These are phyloP conservation scores for Panonychus citri DNA, from an alignment of 1,140 invertebrate genomes.

Conservation along the genomic window DNA sequence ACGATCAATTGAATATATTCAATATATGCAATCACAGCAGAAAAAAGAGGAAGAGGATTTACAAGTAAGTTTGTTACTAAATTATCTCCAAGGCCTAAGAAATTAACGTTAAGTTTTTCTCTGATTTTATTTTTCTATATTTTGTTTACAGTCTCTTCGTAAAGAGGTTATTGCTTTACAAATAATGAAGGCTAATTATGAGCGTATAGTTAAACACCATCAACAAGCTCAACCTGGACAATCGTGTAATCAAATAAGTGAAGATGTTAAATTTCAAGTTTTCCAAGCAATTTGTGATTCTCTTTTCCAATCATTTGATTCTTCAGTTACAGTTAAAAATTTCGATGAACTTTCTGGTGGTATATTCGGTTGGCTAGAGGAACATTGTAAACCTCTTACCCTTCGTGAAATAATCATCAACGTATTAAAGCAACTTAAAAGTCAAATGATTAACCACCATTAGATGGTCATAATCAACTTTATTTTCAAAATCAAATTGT, in stretches of 20 bases:
- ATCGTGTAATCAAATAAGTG: conserved; percentile 59
- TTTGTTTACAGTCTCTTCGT: conserved; percentile 37
- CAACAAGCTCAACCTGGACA: conserved; percentile 61
- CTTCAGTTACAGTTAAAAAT: conserved; percentile 61
- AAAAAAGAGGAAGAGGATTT: conserved; percentile 82
- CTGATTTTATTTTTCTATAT: neutral
- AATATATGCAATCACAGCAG: conserved; percentile 61
- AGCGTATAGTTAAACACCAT: conserved; percentile 83
- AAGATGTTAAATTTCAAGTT: conserved; percentile 90
- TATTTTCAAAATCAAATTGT: too few species aligned
- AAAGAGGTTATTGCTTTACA: conserved; percentile 82
- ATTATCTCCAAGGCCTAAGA: too few species aligned
- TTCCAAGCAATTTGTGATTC: conserved; percentile 86
- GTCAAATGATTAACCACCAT: neutral
- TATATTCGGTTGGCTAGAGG: conserved; percentile 85
- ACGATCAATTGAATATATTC: conserved; percentile 38
- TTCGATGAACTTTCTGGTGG: conserved; percentile 77
- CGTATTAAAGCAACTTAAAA: neutral
- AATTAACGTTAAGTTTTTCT: too few species aligned
- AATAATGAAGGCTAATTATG: conserved; percentile 62
- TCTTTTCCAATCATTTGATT: conserved; percentile 65
- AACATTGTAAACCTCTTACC: conserved; percentile 89
- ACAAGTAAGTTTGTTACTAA: conserved; percentile 26
- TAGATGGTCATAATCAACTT: too few species aligned
- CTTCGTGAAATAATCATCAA: conserved; percentile 21